Evolutionary conservation across 1,140 invertebrate species (phyloP).

Genomic region (Callitettix versicolor): DNA sequence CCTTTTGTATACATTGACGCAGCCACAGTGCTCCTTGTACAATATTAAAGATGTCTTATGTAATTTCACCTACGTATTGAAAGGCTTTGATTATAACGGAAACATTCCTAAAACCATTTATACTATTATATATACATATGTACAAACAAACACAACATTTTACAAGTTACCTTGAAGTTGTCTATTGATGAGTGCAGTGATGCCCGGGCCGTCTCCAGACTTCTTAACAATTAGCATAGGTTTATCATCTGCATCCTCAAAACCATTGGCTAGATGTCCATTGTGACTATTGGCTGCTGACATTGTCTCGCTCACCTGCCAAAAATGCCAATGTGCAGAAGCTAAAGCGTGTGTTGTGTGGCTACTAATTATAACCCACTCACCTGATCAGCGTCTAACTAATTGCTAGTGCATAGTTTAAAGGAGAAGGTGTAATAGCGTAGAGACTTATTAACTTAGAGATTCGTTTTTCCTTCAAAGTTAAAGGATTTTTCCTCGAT

Average conservation of each 20-base stretch:
- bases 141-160: neutral
- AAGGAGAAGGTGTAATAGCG: neutral
- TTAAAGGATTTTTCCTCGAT: no score
- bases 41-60: no score
- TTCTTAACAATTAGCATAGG: conserved; percentile 67
- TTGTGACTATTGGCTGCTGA: conserved; percentile 57
- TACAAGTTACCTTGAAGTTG: conserved; percentile 56
- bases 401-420: neutral
- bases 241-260: conserved; percentile 54
- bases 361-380: no score
- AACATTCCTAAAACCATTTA: no score
- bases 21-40: no score
- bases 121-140: neutral
- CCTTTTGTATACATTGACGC: no score
- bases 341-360: no score
- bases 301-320: conserved; percentile 67
- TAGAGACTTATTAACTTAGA: no score
- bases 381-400: neutral
- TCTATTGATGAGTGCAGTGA: conserved; percentile 61
- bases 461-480: no score
- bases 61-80: neutral
- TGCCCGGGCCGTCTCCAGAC: conserved; percentile 57
- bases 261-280: conserved; percentile 46
- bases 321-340: conserved; percentile 8
- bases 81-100: no score